phyloP scores from a whole-genome alignment of 2,888 invertebrate genomes.

The Petrolisthes manimaculis region DNA sequence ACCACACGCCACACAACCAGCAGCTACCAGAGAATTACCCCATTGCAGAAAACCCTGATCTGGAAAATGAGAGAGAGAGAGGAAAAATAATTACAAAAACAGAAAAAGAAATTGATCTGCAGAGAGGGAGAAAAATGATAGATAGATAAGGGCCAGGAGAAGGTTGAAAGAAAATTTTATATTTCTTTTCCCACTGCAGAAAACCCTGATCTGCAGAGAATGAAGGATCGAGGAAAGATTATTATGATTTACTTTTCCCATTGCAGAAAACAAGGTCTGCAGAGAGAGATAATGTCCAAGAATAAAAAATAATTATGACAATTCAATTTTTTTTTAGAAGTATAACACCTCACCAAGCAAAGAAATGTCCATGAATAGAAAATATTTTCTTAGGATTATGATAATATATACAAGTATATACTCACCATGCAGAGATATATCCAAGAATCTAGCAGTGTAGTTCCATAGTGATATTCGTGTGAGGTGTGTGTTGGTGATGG shows the following conservation, averaged over 20 bases:
- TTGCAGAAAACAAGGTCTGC: too few relatives aligned
- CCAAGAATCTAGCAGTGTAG: conserved; percentile 43
- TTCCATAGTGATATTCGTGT: conserved; percentile 39
- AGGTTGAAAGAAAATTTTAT: background rate
- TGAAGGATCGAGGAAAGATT: too few relatives aligned
- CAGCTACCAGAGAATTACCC: conserved; percentile 47
- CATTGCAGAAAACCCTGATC: conserved; percentile 53
- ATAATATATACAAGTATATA: background rate
- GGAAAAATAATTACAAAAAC: background rate
- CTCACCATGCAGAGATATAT: conserved; percentile 54
- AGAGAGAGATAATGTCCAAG: too few relatives aligned
- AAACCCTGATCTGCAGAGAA: too few relatives aligned
- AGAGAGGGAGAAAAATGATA: background rate
- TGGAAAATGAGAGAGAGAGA: background rate
- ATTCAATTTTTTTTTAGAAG: too few relatives aligned
- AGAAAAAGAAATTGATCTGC: background rate
- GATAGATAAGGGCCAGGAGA: background rate
- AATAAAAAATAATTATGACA: too few relatives aligned
- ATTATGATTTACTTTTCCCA: too few relatives aligned
- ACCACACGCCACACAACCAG: conserved; percentile 59
- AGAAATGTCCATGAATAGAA: too few relatives aligned
- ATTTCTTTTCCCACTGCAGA: too few relatives aligned
- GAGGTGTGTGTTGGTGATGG: conserved; percentile 7
- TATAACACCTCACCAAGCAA: too few relatives aligned
- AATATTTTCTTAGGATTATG: too few relatives aligned